These are phyloP conservation scores for Dolichoris vasculosae DNA, from an alignment of 1,140 invertebrate species.

Conservation along the genomic window DNA sequence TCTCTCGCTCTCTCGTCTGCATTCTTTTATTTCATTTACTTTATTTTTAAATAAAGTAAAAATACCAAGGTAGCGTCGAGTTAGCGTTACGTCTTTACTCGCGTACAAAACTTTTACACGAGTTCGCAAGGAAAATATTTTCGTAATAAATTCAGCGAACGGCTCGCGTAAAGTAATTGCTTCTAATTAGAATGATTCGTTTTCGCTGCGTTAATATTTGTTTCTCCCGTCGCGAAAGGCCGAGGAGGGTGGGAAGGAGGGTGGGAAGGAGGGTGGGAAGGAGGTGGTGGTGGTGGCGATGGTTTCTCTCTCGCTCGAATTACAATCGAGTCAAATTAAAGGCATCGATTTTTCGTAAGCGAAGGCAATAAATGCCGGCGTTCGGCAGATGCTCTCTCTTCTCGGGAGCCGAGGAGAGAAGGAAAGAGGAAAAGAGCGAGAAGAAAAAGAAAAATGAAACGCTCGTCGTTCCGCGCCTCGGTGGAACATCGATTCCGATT, in stretches of 20 bases:
- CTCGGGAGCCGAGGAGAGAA: background rate
- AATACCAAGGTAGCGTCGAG: background rate
- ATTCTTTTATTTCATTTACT: too few relatives aligned
- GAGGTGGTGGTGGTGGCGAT: too few relatives aligned
- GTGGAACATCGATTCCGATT: background rate
- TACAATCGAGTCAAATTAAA: background rate
- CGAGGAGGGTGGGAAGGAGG: too few relatives aligned
- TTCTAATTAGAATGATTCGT: background rate
- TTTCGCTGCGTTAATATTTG: background rate
- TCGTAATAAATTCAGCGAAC: background rate
- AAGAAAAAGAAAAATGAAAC: background rate
- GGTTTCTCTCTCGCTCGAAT: background rate
- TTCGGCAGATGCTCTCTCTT: background rate
- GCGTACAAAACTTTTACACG: background rate
- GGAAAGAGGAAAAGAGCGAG: too few relatives aligned
- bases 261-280: too few relatives aligned
- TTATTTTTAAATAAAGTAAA: conserved; percentile 17
- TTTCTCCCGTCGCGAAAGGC: background rate
- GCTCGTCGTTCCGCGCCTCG: background rate
- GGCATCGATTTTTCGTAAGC: background rate
- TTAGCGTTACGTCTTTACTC: background rate
- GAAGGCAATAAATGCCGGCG: background rate
- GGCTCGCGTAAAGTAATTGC: background rate
- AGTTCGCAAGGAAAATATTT: background rate
- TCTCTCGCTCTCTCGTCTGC: too few relatives aligned